Conservation (phyloP, 2,113 vertebrate species). For the Myocastor coypus region DNA sequence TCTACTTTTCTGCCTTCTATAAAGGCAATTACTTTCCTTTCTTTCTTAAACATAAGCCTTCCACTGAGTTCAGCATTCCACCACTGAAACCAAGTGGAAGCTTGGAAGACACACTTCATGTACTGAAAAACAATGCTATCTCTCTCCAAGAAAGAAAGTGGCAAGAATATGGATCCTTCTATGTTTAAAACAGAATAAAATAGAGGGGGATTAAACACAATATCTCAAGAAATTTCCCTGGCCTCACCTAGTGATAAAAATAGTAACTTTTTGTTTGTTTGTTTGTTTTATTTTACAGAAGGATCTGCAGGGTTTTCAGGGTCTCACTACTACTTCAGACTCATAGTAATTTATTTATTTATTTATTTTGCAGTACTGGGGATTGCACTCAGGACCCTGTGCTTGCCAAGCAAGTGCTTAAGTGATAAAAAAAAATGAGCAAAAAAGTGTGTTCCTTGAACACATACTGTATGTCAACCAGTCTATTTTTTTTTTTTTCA, state of each 20-base stretch:
- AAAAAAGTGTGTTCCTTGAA: background rate
- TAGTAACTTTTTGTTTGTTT: too few species aligned
- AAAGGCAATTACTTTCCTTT: background rate
- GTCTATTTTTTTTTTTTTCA: too few species aligned
- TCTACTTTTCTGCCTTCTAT: background rate
- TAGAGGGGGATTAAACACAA: background rate
- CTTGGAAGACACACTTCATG: background rate
- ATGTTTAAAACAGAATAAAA: slow-evolving; percentile 15
- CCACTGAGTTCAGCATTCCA: background rate
- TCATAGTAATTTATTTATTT: too few species aligned
- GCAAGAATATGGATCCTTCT: background rate
- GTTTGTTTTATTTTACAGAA: too few species aligned
- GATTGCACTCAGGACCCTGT: too few species aligned
- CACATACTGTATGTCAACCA: background rate
- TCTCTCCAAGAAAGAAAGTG: background rate
- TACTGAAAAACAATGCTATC: background rate
- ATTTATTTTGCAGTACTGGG: too few species aligned
- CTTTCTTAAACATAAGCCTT: background rate
- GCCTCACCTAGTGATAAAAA: background rate
- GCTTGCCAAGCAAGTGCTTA: too few species aligned
- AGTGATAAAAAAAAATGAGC: slow-evolving; percentile 45
- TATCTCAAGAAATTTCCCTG: background rate
- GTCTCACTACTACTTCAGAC: too few species aligned
- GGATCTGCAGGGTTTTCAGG: too few species aligned
- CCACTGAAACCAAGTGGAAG: background rate